phyloP scores from a whole-genome alignment of 1,140 invertebrate species.

The Bradynema listronoti region DNA sequence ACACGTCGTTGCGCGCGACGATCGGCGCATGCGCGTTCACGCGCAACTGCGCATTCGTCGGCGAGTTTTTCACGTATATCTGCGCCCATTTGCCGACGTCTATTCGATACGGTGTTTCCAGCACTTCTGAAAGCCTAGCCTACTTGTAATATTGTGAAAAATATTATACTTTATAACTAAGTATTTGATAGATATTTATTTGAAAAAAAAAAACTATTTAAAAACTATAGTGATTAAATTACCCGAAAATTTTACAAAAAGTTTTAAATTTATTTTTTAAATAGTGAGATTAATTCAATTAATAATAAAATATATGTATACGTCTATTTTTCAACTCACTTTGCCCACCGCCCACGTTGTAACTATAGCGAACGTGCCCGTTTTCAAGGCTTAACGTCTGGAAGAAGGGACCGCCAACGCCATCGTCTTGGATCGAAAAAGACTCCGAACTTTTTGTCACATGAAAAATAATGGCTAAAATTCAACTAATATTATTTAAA shows the following conservation, averaged over 20 bases:
- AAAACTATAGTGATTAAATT: neutral
- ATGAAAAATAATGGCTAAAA: slow-evolving; percentile 20
- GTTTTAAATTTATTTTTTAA: neutral
- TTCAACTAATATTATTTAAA: neutral
- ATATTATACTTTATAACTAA: too few species aligned
- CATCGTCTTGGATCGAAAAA: neutral
- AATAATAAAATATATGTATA: neutral
- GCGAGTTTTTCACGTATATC: slow-evolving; percentile 30
- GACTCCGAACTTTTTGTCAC: slow-evolving; percentile 11
- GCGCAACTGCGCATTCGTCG: too few species aligned
- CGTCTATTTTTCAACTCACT: slow-evolving; percentile 11
- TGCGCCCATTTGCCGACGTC: slow-evolving; percentile 27
- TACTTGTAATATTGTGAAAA: slow-evolving; percentile 15
- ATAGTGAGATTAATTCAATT: neutral
- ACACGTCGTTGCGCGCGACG: too few species aligned
- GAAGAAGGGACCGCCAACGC: slow-evolving; percentile 26
- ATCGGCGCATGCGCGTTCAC: too few species aligned
- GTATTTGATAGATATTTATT: neutral
- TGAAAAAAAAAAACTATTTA: slow-evolving; percentile 3
- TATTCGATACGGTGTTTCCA: slow-evolving; percentile 18
- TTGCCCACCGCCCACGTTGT: slow-evolving; percentile 35
- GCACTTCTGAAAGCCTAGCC: slow-evolving; percentile 21
- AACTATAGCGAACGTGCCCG: slow-evolving; percentile 38
- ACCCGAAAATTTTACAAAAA: too few species aligned
- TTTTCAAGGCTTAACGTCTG: slow-evolving; percentile 28